Percentiles rank a stretch among this genome's conserved stretches.
Conservation (phyloP, 2,888 invertebrate species). For the Mythimna lalbum region DNA sequence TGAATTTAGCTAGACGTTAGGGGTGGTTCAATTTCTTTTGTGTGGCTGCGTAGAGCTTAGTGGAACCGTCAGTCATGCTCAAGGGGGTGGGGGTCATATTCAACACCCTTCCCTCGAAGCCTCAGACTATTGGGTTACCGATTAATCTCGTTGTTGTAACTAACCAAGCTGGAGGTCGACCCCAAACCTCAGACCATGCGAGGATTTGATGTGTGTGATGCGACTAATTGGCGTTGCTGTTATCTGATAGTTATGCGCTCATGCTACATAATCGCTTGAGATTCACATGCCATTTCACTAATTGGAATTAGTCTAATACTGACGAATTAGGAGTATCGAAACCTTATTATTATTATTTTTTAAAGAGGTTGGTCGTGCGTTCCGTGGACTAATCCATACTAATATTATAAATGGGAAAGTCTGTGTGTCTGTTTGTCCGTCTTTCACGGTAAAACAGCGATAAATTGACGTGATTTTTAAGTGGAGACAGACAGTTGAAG, state of each 20-base stretch:
- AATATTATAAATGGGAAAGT: too few relatives aligned
- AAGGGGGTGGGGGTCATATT: not conserved
- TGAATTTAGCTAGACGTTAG: not conserved
- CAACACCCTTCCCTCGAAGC: not conserved
- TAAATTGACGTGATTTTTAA: too few relatives aligned
- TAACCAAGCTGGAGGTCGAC: not conserved
- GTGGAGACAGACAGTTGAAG: too few relatives aligned
- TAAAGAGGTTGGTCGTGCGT: not conserved
- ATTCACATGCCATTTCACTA: not conserved
- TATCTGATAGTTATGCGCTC: not conserved
- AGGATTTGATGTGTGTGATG: not conserved
- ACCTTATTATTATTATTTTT: too few relatives aligned
- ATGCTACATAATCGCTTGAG: not conserved
- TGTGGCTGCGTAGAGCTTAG: not conserved
- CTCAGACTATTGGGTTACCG: not conserved
- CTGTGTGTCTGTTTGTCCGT: too few relatives aligned
- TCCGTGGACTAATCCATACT: not conserved
- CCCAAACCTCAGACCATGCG: not conserved
- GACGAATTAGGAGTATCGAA: not conserved
- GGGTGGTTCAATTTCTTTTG: not conserved
- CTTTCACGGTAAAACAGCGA: too few relatives aligned
- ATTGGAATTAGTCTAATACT: not conserved
- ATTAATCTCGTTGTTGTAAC: slow-evolving; percentile 1
- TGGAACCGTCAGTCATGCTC: not conserved
- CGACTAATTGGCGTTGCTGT: not conserved